These are phyloP conservation scores for Pelodytes ibericus DNA, from an alignment of 2,797 vertebrate species.

Conservation along the genomic window DNA sequence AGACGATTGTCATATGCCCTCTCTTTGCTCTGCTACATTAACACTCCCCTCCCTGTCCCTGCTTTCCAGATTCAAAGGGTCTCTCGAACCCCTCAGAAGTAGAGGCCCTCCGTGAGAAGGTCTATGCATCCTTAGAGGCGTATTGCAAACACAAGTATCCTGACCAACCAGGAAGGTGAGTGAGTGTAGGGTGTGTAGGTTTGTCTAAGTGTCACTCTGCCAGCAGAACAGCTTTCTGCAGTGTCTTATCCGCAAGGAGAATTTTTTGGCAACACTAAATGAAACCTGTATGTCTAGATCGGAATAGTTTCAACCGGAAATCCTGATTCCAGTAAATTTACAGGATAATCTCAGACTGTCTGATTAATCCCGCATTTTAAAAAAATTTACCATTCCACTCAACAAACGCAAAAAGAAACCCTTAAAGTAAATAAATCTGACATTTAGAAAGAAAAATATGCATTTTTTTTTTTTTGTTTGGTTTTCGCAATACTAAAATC, in stretches of 20 bases:
- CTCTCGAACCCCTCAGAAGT: conserved; percentile 94
- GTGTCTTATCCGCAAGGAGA: not conserved
- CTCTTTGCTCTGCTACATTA: too few relatives aligned
- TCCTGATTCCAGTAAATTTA: conserved; percentile 19
- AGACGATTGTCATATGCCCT: too few relatives aligned
- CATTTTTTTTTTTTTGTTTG: too few relatives aligned
- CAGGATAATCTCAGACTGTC: not conserved
- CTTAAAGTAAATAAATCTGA: too few relatives aligned
- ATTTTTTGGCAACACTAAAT: not conserved
- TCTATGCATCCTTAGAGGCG: conserved; percentile 94
- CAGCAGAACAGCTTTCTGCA: not conserved
- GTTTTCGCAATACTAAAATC: too few relatives aligned
- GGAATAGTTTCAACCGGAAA: conserved; percentile 9
- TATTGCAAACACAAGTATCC: conserved; percentile 99
- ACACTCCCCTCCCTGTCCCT: not conserved
- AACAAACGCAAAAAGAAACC: too few relatives aligned
- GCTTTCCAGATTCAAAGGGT: conserved; percentile 89
- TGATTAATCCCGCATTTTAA: too few relatives aligned
- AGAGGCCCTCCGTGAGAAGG: conserved; percentile 94
- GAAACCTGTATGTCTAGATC: conserved; percentile 7
- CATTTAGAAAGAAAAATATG: too few relatives aligned
- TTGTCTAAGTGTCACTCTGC: not conserved
- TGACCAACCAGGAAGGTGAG: conserved; percentile 95
- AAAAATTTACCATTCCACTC: too few relatives aligned
- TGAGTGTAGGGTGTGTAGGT: not conserved